phyloP scores from a whole-genome alignment of 30 jellyfish, hydroid and myxozoan genomes.

The Hydractinia symbiolongicarpus region DNA sequence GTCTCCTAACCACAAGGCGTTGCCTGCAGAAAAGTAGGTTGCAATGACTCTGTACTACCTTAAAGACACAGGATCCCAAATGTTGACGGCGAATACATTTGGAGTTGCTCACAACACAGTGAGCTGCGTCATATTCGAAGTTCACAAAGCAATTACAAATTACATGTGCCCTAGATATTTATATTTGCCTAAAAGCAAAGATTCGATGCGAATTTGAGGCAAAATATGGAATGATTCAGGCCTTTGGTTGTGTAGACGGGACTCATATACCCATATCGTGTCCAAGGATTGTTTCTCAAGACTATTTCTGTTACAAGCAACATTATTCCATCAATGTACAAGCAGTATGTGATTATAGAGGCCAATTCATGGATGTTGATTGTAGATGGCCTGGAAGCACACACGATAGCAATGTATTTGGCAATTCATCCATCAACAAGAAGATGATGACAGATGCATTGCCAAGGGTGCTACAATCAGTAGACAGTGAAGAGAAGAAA shows the following conservation, averaged over 20 bases:
- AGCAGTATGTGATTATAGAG: slow-evolving; percentile 46
- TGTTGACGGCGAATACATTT: slow-evolving; percentile 51
- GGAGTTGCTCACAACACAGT: slow-evolving; percentile 58
- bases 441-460: background rate
- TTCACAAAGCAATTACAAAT: slow-evolving; percentile 39
- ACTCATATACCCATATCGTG: slow-evolving; percentile 19
- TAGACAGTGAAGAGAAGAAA: slow-evolving; percentile 14
- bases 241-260: slow-evolving; percentile 26
- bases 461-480: background rate
- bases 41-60: slow-evolving; percentile 39
- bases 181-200: slow-evolving; percentile 36
- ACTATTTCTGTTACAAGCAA: slow-evolving; percentile 36
- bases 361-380: too few species aligned
- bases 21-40: slow-evolving; percentile 40
- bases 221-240: slow-evolving; percentile 49
- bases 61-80: slow-evolving; percentile 53
- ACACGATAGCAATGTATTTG: slow-evolving; percentile 20
- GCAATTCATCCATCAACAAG: background rate
- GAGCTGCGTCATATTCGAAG: slow-evolving; percentile 25
- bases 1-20: slow-evolving; percentile 39
- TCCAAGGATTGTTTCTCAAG: slow-evolving; percentile 26
- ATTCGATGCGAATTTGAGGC: slow-evolving; percentile 48
- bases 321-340: slow-evolving; percentile 41
- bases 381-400: too few species aligned
- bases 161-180: slow-evolving; percentile 47